phyloP scores from a whole-genome alignment of 2,888 invertebrate species.

The Lampropteryx suffumata region DNA sequence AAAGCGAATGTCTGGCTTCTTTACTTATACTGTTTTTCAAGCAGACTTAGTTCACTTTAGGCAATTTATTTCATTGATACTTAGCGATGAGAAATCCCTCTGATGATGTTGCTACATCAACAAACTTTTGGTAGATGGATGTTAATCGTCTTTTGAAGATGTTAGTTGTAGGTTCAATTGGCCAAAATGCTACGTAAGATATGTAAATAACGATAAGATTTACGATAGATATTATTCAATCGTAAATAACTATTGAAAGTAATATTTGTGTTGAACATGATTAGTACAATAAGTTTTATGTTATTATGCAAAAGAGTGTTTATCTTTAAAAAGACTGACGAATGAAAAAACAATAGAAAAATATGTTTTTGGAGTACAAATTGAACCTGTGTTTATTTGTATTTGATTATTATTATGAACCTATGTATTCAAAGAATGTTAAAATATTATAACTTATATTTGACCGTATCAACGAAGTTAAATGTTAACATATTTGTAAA shows the following conservation, averaged over 20 bases:
- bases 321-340: conserved; percentile 71
- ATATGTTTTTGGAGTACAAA: conserved; percentile 39
- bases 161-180: conserved; percentile 54
- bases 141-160: conserved; percentile 34
- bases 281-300: conserved; percentile 1
- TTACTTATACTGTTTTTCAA: conserved; percentile 29
- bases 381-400: conserved; percentile 23
- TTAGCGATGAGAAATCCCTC: too few species aligned
- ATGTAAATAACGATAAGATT: conserved; percentile 19
- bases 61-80: not conserved
- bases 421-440: not conserved
- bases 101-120: conserved; percentile 1
- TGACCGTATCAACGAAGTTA: conserved; percentile 35
- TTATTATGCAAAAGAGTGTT: conserved; percentile 15
- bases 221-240: not conserved
- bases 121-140: conserved; percentile 15
- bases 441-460: conserved; percentile 10
- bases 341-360: conserved; percentile 36
- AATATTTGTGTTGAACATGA: conserved; percentile 2
- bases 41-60: conserved; percentile 11
- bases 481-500: conserved; percentile 27
- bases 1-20: conserved; percentile 26
- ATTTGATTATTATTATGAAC: conserved; percentile 5
- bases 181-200: conserved; percentile 50
- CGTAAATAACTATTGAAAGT: too few species aligned